Conservation (phyloP, 2,797 vertebrate genomes). For the Fundulus diaphanus region DNA sequence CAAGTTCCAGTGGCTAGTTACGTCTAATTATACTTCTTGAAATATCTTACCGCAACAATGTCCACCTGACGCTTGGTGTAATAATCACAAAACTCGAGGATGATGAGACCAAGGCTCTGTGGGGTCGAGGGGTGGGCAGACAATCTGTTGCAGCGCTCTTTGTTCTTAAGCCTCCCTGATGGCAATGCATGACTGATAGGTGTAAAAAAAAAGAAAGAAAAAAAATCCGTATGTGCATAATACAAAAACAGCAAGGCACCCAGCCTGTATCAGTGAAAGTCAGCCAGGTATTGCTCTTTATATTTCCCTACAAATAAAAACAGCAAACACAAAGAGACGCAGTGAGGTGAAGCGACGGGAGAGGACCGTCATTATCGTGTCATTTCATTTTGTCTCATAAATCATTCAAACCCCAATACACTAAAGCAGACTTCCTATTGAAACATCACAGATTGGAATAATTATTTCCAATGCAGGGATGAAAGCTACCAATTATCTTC, state of each 20-base stretch:
- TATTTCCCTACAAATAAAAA: slow-evolving; percentile 21
- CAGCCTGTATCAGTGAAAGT: slow-evolving; percentile 1
- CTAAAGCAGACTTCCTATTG: slow-evolving; percentile 48
- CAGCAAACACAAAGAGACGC: slow-evolving; percentile 29
- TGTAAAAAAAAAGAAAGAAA: too few species aligned
- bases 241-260: not conserved
- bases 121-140: slow-evolving; percentile 7
- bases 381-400: slow-evolving; percentile 59
- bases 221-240: not conserved
- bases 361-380: slow-evolving; percentile 61
- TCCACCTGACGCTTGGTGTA: slow-evolving; percentile 19
- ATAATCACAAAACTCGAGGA: slow-evolving; percentile 20
- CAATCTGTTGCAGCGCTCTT: slow-evolving; percentile 36
- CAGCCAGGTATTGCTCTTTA: slow-evolving; percentile 28
- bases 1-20: not conserved
- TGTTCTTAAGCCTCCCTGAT: slow-evolving; percentile 23
- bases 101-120: slow-evolving; percentile 33
- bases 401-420: slow-evolving; percentile 58
- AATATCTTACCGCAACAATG: slow-evolving; percentile 18
- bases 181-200: slow-evolving; percentile 8
- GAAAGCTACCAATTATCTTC: slow-evolving; percentile 77
- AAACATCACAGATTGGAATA: slow-evolving; percentile 64
- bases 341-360: slow-evolving; percentile 50
- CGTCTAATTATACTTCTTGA: slow-evolving; percentile 29
- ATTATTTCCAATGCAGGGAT: slow-evolving; percentile 61